Percentiles rank a stretch among this genome's conserved stretches.
phyloP scores from a whole-genome alignment of 2,113 vertebrate species.

The Dipodomys spectabilis region DNA sequence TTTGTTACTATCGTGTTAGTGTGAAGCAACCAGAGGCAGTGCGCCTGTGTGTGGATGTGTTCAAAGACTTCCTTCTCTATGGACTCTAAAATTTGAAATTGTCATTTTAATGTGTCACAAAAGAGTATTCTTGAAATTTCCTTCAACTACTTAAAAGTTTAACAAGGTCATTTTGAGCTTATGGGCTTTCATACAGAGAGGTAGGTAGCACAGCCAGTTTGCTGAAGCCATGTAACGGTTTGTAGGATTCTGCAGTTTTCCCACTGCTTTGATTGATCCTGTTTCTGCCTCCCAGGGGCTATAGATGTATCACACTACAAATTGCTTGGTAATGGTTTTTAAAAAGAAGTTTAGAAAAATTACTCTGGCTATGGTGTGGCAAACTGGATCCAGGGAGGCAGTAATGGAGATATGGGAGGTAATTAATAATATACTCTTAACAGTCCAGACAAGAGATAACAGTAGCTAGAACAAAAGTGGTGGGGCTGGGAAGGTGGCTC shows the following conservation, averaged over 20 bases:
- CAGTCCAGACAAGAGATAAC: background rate
- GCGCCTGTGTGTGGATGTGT: background rate
- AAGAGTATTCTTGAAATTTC: background rate
- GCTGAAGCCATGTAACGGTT: background rate
- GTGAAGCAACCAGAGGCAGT: background rate
- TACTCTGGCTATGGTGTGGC: background rate
- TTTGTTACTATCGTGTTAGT: background rate
- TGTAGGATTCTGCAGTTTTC: background rate
- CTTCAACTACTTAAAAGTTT: background rate
- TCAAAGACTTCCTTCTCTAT: conserved; percentile 24
- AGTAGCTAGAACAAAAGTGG: background rate
- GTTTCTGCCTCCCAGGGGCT: background rate
- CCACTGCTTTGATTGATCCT: background rate
- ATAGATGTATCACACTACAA: background rate
- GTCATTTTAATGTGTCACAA: background rate
- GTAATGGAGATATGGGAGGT: background rate
- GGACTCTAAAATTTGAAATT: conserved; percentile 27
- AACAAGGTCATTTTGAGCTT: background rate
- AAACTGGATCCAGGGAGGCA: background rate
- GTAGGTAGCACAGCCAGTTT: background rate
- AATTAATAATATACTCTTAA: background rate
- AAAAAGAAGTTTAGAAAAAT: background rate
- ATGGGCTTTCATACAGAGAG: background rate
- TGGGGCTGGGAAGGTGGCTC: too few relatives aligned
- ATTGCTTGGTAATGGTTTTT: background rate